Conservation (phyloP, 2,797 vertebrate species). For the Sebastes hubbsi region DNA sequence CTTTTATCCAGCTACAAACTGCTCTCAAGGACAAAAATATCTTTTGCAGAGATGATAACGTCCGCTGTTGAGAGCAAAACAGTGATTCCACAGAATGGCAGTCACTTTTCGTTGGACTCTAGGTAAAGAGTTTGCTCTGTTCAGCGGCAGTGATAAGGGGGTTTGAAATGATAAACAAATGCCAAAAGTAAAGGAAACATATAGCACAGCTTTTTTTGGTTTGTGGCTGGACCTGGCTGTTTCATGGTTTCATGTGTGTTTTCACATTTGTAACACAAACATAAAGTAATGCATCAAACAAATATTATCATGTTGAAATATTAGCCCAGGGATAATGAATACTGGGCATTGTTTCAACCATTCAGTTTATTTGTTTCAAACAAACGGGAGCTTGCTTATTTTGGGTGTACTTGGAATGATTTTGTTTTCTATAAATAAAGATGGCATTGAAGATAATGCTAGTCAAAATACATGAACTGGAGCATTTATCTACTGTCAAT, state of each 20-base stretch:
- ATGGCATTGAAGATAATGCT: not conserved
- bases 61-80: slow-evolving; percentile 5
- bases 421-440: not conserved
- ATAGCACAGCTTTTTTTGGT: not conserved
- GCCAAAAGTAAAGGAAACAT: not conserved
- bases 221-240: not conserved
- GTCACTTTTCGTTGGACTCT: not conserved
- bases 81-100: not conserved
- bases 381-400: not conserved
- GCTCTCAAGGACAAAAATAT: slow-evolving; percentile 37
- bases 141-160: not conserved
- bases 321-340: not conserved
- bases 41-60: not conserved
- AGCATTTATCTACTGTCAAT: not conserved
- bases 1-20: slow-evolving; percentile 33
- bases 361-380: slow-evolving; percentile 7
- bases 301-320: not conserved
- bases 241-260: not conserved
- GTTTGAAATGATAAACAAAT: not conserved
- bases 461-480: not conserved
- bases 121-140: not conserved
- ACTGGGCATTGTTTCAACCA: slow-evolving; percentile 1
- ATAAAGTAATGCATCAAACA: not conserved
- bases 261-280: not conserved
- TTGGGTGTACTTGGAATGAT: not conserved